Evolutionary conservation across 1,140 invertebrate genomes (phyloP), one percentile per base, ranked within the genome.

Genomic region (Dreissena polymorpha): DNA sequence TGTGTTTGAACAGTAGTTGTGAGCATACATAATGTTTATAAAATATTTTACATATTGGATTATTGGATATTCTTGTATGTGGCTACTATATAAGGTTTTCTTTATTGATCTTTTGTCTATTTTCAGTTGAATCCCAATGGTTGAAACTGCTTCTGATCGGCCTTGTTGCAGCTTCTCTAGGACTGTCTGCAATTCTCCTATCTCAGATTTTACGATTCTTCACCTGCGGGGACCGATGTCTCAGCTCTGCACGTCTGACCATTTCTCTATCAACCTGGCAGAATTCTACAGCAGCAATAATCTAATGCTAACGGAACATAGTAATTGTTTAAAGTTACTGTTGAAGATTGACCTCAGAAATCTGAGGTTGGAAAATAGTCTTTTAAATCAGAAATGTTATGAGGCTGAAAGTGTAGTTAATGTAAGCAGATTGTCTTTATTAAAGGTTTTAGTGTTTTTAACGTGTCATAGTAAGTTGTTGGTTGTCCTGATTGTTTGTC

Each of bases 261-360:
- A 90, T 68, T 91, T 90, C 79, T 88, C 84, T 21, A 89, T 90
- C 67, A 88, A 85, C 64, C 57, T 86, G 63, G 88, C 89, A 16
- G 88, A 90, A 82, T 90, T 91, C 63, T 91, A 86, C 65, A 90
- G 87, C 64, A 88, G 86, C 55, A 88, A 90, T 86, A 89, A 87
- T 69, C 88, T 90, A 83, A 84, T 85, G 57, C 53, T 57, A 27
- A 27, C 68, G 16, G 21, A 60, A 6, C 21, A 60, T 60, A 60
- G 57, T 70, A 29, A n/a, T 70, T 29, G 29, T 39, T 39, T 39
- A 39, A 39, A 39, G 39, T 39, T 39, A 39, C 2, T 39, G 39
- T 39, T 39, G 39, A 39, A 2, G 39, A 39, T 39, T 39, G 39
- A 39, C 39, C 39, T 39, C 51, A 84, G 63, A 79, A 55, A 63